These are phyloP conservation scores for Turnix velox DNA, from an alignment of 2,113 vertebrate species.

Conservation along the genomic window DNA sequence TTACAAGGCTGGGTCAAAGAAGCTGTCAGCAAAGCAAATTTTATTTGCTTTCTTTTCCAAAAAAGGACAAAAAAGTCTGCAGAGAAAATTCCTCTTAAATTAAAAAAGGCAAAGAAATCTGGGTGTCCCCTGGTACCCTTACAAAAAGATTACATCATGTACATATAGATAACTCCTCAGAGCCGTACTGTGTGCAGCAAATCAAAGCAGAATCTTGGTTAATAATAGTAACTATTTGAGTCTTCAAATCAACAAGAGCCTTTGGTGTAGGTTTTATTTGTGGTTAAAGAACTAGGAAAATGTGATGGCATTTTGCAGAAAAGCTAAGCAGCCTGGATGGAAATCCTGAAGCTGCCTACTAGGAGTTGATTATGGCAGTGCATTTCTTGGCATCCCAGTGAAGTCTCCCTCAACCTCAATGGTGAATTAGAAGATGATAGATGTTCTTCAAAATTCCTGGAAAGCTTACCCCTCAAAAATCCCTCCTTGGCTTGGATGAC, in stretches of 20 bases:
- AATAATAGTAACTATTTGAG: neutral
- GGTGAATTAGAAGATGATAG: neutral
- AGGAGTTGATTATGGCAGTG: neutral
- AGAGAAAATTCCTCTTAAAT: neutral
- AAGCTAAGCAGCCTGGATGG: neutral
- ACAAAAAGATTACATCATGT: neutral
- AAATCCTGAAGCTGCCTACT: neutral
- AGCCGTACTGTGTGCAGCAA: neutral
- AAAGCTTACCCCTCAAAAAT: neutral
- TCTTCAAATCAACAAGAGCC: neutral
- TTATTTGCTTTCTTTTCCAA: neutral
- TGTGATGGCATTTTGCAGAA: neutral
- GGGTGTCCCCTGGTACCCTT: fast-evolving
- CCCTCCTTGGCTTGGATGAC: neutral
- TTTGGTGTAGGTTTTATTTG: neutral
- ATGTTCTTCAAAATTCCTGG: neutral
- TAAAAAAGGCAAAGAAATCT: neutral
- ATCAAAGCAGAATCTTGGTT: neutral
- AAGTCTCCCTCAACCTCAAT: neutral
- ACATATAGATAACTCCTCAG: neutral
- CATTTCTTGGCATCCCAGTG: neutral
- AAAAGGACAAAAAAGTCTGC: neutral
- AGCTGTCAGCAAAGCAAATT: neutral
- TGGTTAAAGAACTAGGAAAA: neutral
- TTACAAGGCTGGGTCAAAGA: neutral